Conservation (phyloP, 2,797 vertebrate species). For the Gallinago nigripennis region DNA sequence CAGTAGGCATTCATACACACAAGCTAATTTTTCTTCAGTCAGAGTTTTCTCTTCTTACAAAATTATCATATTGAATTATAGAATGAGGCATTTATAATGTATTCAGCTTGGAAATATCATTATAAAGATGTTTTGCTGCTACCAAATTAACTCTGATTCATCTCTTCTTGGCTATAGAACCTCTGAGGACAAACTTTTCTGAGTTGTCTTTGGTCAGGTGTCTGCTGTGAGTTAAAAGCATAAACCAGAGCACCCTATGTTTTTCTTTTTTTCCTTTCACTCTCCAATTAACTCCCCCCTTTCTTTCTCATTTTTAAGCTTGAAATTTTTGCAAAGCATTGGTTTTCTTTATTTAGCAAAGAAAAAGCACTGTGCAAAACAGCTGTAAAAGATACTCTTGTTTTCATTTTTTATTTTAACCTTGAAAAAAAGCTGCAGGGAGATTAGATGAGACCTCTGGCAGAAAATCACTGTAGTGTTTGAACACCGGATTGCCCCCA, state of each 20-base stretch:
- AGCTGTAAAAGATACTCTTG: background rate
- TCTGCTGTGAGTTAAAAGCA: background rate
- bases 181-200: background rate
- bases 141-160: background rate
- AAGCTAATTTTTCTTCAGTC: background rate
- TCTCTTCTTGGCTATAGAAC: background rate
- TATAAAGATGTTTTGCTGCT: background rate
- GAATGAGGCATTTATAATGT: background rate
- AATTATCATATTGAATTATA: background rate
- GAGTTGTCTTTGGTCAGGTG: background rate
- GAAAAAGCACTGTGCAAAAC: background rate
- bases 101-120: background rate
- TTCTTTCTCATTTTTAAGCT: background rate
- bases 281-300: background rate
- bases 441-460: background rate
- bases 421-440: background rate
- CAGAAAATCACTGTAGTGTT: background rate
- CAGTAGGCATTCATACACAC: background rate
- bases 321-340: background rate
- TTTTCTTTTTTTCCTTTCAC: background rate
- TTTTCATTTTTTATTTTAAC: background rate
- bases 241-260: background rate
- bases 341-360: background rate
- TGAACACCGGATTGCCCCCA: background rate
- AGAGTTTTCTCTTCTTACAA: background rate